Percentiles rank a stretch among this genome's conserved stretches.
phyloP scores from a whole-genome alignment of 2,113 vertebrate genomes.

The Xenus cinereus region DNA sequence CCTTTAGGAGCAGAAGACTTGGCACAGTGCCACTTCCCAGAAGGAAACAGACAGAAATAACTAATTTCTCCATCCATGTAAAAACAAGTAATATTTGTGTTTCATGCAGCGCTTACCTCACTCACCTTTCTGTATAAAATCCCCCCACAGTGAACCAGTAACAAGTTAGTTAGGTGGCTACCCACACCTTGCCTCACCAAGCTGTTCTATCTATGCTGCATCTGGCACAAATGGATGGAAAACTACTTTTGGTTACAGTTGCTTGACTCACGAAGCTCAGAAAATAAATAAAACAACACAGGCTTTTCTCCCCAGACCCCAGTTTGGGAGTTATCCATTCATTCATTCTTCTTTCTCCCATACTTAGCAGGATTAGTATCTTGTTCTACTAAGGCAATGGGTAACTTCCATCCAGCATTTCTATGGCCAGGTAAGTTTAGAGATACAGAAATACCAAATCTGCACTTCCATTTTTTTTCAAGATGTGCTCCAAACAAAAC shows the following conservation, averaged over 20 bases:
- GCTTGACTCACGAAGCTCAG: neutral
- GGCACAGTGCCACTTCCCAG: conserved; percentile 1
- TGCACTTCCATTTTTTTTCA: neutral
- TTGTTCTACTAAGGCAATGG: neutral
- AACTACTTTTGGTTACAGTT: neutral
- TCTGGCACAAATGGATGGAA: neutral
- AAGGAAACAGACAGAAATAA: neutral
- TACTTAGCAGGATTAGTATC: neutral
- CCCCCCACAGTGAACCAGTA: neutral
- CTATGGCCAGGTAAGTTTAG: neutral
- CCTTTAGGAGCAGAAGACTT: neutral
- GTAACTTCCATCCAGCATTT: neutral
- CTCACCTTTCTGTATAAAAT: neutral
- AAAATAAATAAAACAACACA: neutral
- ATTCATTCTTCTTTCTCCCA: neutral
- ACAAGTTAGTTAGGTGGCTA: neutral
- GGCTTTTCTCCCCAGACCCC: neutral
- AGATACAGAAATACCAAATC: neutral
- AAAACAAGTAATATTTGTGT: neutral
- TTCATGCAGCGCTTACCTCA: neutral
- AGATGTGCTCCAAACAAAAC: neutral
- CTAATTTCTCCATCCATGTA: neutral
- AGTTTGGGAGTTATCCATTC: neutral
- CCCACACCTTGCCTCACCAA: neutral
- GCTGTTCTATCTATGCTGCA: neutral